Evolutionary conservation across 2,797 vertebrate species (phyloP).

Genomic region (Chrysocyon brachyurus): DNA sequence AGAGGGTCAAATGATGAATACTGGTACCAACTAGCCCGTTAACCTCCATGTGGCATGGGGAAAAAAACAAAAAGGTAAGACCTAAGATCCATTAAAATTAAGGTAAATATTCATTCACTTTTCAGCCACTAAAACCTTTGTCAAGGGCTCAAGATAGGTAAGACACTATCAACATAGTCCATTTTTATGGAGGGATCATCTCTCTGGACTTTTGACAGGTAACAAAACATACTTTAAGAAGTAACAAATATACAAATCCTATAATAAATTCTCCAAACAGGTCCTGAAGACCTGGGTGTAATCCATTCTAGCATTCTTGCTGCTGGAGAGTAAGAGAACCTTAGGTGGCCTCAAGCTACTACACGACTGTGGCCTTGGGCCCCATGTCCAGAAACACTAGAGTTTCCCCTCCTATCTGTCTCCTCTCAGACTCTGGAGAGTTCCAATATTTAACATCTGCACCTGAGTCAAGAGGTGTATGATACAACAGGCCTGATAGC

Average conservation of each 20-base stretch:
- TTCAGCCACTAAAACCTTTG: conserved; percentile 36
- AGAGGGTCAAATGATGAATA: conserved; percentile 10
- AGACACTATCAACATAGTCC: neutral
- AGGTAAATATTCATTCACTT: conserved; percentile 42
- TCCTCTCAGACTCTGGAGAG: conserved; percentile 6
- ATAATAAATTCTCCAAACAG: neutral
- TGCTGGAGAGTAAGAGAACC: neutral
- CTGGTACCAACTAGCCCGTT: conserved; percentile 40
- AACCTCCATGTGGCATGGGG: neutral
- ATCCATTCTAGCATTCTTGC: neutral
- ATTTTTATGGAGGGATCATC: neutral
- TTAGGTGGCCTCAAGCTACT: neutral
- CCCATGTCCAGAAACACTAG: neutral
- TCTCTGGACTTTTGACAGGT: conserved; percentile 7
- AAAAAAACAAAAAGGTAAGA: conserved; percentile 4
- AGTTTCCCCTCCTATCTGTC: conserved; percentile 9
- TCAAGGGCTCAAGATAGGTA: neutral
- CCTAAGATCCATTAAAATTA: conserved; percentile 43
- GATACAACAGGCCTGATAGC: conserved; percentile 44
- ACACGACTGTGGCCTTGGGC: conserved; percentile 12
- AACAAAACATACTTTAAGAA: neutral
- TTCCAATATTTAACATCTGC: neutral
- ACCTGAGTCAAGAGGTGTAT: neutral
- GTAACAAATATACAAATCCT: conserved; percentile 4
- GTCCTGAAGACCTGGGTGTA: neutral